Percentiles rank a stretch among this genome's conserved stretches.
Evolutionary conservation across 2,888 invertebrate genomes (phyloP).

Genomic region (Meteorus cinctellus): DNA sequence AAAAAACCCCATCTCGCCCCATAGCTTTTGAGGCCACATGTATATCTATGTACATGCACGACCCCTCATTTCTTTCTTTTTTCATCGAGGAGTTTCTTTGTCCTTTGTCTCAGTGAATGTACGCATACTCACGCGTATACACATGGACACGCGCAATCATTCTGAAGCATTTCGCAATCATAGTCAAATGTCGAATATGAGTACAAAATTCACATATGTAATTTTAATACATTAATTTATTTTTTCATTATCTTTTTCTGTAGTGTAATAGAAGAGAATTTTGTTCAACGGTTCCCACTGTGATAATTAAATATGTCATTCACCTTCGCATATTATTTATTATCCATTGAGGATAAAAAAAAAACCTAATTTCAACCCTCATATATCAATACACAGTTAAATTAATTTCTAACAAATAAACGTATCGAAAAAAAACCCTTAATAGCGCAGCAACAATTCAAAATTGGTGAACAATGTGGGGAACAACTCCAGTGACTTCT

Average conservation of each 20-base stretch:
- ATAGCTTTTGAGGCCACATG: conserved; percentile 30
- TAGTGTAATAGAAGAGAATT: not conserved
- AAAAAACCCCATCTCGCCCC: conserved; percentile 52
- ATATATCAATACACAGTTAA: not conserved
- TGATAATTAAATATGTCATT: not conserved
- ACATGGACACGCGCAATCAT: conserved; percentile 56
- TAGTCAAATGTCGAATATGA: conserved; percentile 60
- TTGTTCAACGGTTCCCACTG: not conserved
- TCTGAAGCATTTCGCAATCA: conserved; percentile 60
- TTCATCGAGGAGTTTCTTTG: conserved; percentile 60
- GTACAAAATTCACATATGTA: conserved; percentile 56
- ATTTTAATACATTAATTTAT: conserved; percentile 27
- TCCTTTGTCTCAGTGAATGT: conserved; percentile 69
- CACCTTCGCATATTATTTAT: not conserved
- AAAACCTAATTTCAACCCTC: not conserved
- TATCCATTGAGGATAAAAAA: not conserved
- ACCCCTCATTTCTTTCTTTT: conserved; percentile 41
- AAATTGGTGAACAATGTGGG: conserved; percentile 25
- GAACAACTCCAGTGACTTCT: conserved; percentile 45
- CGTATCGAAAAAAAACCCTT: conserved; percentile 13
- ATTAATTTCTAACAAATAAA: not conserved
- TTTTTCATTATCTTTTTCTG: not conserved
- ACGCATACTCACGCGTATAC: conserved; percentile 51
- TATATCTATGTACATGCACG: conserved; percentile 9
- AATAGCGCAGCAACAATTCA: conserved; percentile 31